These are phyloP conservation scores for Motacilla tschutschensis DNA, from an alignment of 2,113 vertebrate species.

Conservation along the genomic window DNA sequence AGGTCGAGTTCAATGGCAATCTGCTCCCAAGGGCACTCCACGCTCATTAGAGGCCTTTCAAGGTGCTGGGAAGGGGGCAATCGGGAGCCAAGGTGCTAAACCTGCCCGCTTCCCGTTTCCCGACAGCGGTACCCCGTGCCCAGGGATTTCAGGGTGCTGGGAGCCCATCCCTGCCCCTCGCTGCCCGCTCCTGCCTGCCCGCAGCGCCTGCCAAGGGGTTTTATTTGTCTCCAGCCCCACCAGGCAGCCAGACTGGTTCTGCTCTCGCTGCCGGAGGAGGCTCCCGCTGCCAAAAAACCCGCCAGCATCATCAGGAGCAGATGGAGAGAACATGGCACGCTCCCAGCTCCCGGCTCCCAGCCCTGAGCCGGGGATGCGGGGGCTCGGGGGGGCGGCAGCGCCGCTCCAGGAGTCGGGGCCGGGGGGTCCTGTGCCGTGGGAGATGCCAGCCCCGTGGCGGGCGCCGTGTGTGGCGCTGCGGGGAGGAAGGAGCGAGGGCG, in stretches of 20 bases:
- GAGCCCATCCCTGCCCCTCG: neutral
- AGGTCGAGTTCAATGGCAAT: conserved; percentile 56
- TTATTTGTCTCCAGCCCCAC: conserved; percentile 33
- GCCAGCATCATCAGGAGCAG: conserved; percentile 73
- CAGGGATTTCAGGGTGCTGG: neutral
- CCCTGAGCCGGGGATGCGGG: neutral
- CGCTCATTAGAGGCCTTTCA: conserved; percentile 45
- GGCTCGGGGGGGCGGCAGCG: neutral
- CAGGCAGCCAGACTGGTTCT: conserved; percentile 64
- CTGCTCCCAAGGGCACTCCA: conserved; percentile 53
- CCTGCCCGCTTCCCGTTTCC: neutral
- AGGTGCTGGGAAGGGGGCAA: conserved; percentile 9
- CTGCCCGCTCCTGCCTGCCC: conserved; percentile 9
- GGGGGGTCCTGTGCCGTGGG: accelerated
- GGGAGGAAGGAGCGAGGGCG: neutral
- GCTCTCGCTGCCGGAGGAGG: conserved; percentile 58
- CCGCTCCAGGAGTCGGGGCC: neutral
- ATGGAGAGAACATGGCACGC: conserved; percentile 72
- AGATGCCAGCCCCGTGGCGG: neutral
- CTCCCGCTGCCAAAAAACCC: conserved; percentile 58
- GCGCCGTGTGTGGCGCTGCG: neutral
- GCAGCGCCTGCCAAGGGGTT: neutral
- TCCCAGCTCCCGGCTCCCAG: conserved; percentile 54
- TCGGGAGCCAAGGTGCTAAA: neutral
- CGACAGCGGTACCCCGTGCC: neutral